Conservation (phyloP, 2,113 vertebrate genomes). For the Aptenodytes patagonicus region DNA sequence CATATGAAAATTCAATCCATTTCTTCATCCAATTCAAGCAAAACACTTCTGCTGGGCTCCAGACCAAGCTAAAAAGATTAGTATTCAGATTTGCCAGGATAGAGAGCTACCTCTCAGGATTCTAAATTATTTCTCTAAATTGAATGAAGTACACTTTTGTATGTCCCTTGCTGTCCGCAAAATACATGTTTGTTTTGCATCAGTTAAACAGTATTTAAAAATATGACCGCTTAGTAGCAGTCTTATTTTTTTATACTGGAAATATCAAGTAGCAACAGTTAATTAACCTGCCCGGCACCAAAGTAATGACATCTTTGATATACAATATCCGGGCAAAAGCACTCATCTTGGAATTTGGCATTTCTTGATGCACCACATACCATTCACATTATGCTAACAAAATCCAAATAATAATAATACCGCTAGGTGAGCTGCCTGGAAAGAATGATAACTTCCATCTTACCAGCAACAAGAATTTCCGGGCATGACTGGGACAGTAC, state of each 20-base stretch:
- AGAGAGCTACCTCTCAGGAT: neutral
- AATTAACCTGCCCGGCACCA: neutral
- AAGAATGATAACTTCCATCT: neutral
- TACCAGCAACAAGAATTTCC: neutral
- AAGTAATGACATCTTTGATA: neutral
- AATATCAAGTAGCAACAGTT: neutral
- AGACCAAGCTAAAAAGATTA: neutral
- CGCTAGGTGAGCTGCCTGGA: neutral
- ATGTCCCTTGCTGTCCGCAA: neutral
- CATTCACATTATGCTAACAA: neutral
- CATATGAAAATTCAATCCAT: neutral
- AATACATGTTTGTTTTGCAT: neutral
- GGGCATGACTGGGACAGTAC: neutral
- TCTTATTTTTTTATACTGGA: neutral
- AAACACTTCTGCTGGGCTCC: neutral
- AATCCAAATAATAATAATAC: neutral
- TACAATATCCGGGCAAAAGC: neutral
- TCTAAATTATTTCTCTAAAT: neutral
- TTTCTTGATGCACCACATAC: neutral
- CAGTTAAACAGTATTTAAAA: neutral
- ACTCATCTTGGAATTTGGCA: neutral
- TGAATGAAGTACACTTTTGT: neutral
- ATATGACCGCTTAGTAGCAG: neutral
- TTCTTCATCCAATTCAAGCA: neutral
- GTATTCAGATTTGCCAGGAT: neutral